Percentiles rank a stretch among this genome's conserved stretches.
phyloP scores from a whole-genome alignment of 2,113 vertebrate species.

The Ailuropoda melanoleuca region DNA sequence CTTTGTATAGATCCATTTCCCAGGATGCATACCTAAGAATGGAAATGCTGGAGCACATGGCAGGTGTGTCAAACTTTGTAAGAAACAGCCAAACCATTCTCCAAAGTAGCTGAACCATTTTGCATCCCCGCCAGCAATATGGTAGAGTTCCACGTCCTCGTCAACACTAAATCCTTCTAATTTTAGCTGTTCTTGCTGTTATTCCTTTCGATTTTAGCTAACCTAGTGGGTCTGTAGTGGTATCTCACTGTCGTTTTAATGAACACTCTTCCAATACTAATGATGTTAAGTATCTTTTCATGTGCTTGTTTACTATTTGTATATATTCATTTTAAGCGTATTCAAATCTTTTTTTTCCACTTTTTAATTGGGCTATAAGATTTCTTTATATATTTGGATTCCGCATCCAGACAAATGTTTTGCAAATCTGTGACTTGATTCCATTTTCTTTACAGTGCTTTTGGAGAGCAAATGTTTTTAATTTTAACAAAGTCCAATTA shows the following conservation, averaged over 20 bases:
- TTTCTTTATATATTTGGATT: background rate
- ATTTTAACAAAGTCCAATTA: constrained; percentile 5
- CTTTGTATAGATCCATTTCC: background rate
- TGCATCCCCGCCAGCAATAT: background rate
- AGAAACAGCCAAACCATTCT: background rate
- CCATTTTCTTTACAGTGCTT: background rate
- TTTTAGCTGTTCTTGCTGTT: background rate
- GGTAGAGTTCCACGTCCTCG: background rate
- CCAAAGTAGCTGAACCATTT: background rate
- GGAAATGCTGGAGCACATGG: background rate
- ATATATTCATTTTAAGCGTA: background rate
- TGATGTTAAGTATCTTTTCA: background rate
- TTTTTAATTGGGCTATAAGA: background rate
- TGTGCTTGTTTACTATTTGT: background rate
- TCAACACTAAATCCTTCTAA: background rate
- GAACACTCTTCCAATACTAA: background rate
- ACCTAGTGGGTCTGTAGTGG: background rate
- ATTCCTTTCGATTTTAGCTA: background rate
- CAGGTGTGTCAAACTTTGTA: background rate
- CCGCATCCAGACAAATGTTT: background rate
- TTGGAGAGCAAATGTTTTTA: background rate
- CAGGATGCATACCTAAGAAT: background rate
- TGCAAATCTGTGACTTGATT: background rate
- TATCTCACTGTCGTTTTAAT: background rate
- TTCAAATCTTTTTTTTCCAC: background rate